A percentile compares a stretch with the other conserved stretches of the same genome.
These are phyloP conservation scores for Desmophyllum pertusum DNA, from an alignment of 92 coral and sea anemone genomes.

Conservation along the genomic window DNA sequence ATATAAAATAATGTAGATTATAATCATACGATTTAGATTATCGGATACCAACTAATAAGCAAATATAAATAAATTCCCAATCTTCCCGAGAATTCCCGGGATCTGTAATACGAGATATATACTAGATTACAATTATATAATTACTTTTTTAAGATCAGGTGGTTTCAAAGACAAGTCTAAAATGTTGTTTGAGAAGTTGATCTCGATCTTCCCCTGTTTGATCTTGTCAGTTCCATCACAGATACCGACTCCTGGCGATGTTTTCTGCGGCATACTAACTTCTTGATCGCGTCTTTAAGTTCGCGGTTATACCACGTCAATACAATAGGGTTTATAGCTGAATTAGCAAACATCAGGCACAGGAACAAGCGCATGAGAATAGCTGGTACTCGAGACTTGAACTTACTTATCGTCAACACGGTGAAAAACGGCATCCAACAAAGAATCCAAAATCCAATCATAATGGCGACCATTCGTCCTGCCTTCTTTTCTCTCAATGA, in stretches of 20 bases:
- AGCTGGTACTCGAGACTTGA: constrained; percentile 60
- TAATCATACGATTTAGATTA: no score
- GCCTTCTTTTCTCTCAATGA: constrained; percentile 68
- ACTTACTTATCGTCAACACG: constrained; percentile 73
- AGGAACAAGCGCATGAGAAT: constrained; percentile 66
- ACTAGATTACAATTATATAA: no score
- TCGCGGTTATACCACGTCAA: constrained; percentile 69
- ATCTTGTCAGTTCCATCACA: background rate
- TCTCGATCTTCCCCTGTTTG: background rate
- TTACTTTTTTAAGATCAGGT: no score
- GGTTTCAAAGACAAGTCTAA: background rate
- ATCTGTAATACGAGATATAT: no score
- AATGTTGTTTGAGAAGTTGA: background rate
- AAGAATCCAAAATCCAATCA: constrained; percentile 71
- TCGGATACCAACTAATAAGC: no score
- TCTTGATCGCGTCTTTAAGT: constrained; percentile 59
- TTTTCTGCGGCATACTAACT: constrained; percentile 31
- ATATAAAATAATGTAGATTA: no score
- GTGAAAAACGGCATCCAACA: constrained; percentile 82
- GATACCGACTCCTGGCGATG: background rate
- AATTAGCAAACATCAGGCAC: constrained; percentile 72
- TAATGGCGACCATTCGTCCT: constrained; percentile 63
- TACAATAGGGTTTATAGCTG: constrained; percentile 74
- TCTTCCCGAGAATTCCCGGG: no score
- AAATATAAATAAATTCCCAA: no score